Conservation (phyloP, 1,140 invertebrate genomes). For the Scaptomyza graminum region DNA sequence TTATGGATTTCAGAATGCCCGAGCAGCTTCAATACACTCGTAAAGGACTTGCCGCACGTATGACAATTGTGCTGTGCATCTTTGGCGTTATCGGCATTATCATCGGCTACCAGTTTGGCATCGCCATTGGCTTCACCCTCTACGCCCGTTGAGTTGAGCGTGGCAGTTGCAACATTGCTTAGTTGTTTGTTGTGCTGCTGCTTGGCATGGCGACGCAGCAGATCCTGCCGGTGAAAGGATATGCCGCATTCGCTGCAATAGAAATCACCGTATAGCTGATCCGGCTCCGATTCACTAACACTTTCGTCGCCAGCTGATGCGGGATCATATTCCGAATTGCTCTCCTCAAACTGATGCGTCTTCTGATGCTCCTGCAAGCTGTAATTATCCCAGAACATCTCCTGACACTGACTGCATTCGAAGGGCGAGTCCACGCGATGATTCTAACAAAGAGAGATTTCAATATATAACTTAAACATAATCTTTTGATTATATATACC, state of each 20-base stretch:
- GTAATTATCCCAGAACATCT: slow-evolving; percentile 91
- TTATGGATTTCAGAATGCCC: slow-evolving; percentile 90
- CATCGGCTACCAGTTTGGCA: slow-evolving; percentile 35
- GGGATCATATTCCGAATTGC: slow-evolving; percentile 83
- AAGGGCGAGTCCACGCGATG: slow-evolving; percentile 90
- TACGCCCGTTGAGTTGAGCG: neutral
- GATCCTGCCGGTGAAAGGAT: slow-evolving; percentile 89
- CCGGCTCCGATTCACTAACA: slow-evolving; percentile 86
- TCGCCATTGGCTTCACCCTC: neutral
- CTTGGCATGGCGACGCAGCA: slow-evolving; percentile 88
- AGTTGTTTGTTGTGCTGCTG: slow-evolving; percentile 78
- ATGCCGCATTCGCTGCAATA: slow-evolving; percentile 91
- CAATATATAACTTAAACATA: neutral
- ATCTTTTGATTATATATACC: slow-evolving; percentile 75
- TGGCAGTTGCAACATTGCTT: neutral
- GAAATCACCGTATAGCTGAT: slow-evolving; percentile 89
- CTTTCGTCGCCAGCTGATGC: slow-evolving; percentile 81
- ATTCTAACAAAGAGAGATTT: slow-evolving; percentile 83
- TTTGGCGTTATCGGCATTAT: slow-evolving; percentile 69
- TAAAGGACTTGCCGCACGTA: slow-evolving; percentile 90
- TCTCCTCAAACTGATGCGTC: slow-evolving; percentile 85
- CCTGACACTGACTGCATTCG: slow-evolving; percentile 90
- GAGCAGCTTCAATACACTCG: slow-evolving; percentile 89
- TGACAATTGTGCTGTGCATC: slow-evolving; percentile 85
- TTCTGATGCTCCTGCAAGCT: slow-evolving; percentile 88